Percentiles rank a stretch among this genome's conserved stretches.
Conservation (phyloP, 2,888 invertebrate species). For the Stenodema calcarata region DNA sequence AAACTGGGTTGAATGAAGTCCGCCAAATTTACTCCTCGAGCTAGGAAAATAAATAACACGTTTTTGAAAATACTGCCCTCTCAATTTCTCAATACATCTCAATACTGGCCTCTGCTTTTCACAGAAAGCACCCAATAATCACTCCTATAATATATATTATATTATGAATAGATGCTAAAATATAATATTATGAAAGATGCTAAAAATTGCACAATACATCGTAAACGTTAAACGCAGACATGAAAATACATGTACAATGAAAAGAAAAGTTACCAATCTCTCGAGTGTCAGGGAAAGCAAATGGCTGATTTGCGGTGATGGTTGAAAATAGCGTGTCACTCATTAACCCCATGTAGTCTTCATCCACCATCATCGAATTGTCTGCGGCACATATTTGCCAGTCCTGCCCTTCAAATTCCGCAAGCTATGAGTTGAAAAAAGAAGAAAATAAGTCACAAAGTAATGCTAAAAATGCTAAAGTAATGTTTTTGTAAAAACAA, state of each 20-base stretch:
- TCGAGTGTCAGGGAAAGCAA: slow-evolving; percentile 94
- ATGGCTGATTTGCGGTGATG: slow-evolving; percentile 82
- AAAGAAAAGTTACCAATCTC: slow-evolving; percentile 78
- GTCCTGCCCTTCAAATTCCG: slow-evolving; percentile 76
- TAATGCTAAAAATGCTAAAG: too few relatives aligned
- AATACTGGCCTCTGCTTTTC: too few relatives aligned
- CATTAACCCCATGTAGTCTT: slow-evolving; percentile 86
- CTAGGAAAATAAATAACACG: slow-evolving; percentile 62
- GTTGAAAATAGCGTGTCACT: slow-evolving; percentile 90
- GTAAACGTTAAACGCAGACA: too few relatives aligned
- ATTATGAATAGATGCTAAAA: too few relatives aligned
- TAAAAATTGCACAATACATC: too few relatives aligned
- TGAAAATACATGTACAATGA: neutral
- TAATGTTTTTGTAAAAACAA: too few relatives aligned
- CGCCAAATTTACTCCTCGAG: slow-evolving; percentile 84
- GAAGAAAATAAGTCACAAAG: too few relatives aligned
- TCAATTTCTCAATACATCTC: too few relatives aligned
- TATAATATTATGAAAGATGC: too few relatives aligned
- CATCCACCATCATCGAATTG: slow-evolving; percentile 77
- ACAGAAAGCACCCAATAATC: too few relatives aligned
- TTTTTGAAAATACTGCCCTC: too few relatives aligned
- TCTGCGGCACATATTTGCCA: slow-evolving; percentile 67
- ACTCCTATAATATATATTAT: too few relatives aligned
- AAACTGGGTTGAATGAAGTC: slow-evolving; percentile 99
- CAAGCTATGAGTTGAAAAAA: slow-evolving; percentile 64